These are phyloP conservation scores for Parnassius glacialis DNA, from an alignment of 2,888 invertebrate genomes.

Conservation along the genomic window DNA sequence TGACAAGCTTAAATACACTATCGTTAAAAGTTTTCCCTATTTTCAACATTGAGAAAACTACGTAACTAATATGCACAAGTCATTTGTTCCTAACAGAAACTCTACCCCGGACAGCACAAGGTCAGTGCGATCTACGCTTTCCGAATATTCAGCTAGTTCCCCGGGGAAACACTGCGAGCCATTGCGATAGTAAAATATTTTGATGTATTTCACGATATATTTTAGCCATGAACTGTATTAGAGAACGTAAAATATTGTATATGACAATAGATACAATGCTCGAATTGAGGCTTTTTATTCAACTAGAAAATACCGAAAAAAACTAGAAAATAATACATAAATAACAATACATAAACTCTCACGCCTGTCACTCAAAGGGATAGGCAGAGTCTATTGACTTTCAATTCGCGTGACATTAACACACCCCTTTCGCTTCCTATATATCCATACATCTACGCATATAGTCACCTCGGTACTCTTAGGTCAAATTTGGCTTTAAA, in stretches of 20 bases:
- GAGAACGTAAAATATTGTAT: slow-evolving; percentile 15
- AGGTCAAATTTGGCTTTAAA: too few species aligned
- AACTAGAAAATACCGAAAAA: slow-evolving; percentile 7
- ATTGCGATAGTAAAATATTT: slow-evolving; percentile 19
- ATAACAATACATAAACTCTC: too few species aligned
- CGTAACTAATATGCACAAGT: slow-evolving; percentile 13
- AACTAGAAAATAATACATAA: slow-evolving; percentile 9
- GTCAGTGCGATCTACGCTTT: slow-evolving; percentile 5
- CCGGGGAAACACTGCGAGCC: slow-evolving; percentile 14
- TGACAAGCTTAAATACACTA: slow-evolving; percentile 9
- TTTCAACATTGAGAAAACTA: background rate
- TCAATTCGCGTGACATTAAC: too few species aligned
- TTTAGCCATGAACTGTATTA: slow-evolving; percentile 15
- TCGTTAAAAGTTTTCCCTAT: slow-evolving; percentile 3
- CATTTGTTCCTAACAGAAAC: slow-evolving; percentile 13
- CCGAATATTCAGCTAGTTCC: slow-evolving; percentile 1
- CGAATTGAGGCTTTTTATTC: slow-evolving; percentile 2
- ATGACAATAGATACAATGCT: slow-evolving; percentile 15
- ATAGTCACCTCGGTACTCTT: too few species aligned
- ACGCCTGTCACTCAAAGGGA: too few species aligned
- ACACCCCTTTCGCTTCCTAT: too few species aligned
- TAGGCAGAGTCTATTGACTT: too few species aligned
- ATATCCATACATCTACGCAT: too few species aligned
- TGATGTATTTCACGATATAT: slow-evolving; percentile 9
- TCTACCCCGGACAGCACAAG: slow-evolving; percentile 10